Conservation (phyloP, 2,797 vertebrate species). For the Kryptolebias ocellatus region DNA sequence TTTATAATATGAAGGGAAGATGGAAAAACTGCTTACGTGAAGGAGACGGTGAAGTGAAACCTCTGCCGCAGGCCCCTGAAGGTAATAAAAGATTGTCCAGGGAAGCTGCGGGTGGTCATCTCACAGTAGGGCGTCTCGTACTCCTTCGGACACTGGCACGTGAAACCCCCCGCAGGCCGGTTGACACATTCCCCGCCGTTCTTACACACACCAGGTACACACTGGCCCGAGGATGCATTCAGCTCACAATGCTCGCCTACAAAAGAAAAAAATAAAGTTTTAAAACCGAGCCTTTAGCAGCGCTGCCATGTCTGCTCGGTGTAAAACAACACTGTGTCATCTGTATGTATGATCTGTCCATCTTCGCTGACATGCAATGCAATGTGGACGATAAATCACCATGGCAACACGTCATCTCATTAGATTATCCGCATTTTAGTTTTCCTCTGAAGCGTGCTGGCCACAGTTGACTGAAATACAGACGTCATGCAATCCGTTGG, state of each 20-base stretch:
- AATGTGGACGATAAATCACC: conserved; percentile 43
- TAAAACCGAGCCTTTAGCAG: background rate
- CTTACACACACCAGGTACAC: conserved; percentile 91
- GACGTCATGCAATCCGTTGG: conserved; percentile 20
- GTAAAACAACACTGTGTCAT: conserved; percentile 1
- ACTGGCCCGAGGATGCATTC: conserved; percentile 87
- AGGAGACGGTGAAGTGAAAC: conserved; percentile 95
- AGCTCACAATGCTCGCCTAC: conserved; percentile 95
- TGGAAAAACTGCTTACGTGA: conserved; percentile 85
- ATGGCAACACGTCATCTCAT: conserved; percentile 8
- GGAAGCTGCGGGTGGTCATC: conserved; percentile 96
- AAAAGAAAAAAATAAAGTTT: background rate
- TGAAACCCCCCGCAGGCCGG: conserved; percentile 92
- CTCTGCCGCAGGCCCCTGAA: conserved; percentile 95
- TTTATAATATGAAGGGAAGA: background rate
- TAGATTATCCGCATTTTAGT: conserved; percentile 24
- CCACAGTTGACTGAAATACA: conserved; percentile 34
- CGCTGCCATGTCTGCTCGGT: background rate
- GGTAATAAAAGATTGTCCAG: conserved; percentile 94
- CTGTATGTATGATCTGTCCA: background rate
- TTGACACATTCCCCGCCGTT: conserved; percentile 95
- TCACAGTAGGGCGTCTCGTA: conserved; percentile 95
- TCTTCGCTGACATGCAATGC: background rate
- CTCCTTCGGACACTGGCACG: conserved; percentile 90
- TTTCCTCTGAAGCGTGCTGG: conserved; percentile 35